phyloP scores from a whole-genome alignment of 2,888 invertebrate genomes.

The Lepidonotus clava region DNA sequence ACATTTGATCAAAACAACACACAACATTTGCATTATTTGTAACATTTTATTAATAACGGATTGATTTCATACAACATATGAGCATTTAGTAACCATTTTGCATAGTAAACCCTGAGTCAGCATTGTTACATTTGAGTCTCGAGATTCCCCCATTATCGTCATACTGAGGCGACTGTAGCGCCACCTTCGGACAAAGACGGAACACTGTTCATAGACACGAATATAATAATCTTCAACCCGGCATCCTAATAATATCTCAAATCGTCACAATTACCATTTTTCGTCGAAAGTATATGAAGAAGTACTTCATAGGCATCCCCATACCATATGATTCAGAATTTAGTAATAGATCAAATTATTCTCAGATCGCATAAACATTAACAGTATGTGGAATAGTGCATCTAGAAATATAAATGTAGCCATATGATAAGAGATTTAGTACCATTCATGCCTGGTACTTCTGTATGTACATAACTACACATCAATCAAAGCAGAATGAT shows the following conservation, averaged over 20 bases:
- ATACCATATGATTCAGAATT: not conserved
- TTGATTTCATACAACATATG: not conserved
- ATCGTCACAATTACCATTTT: not conserved
- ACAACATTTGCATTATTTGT: not conserved
- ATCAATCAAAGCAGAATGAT: too few relatives aligned
- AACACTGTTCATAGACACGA: not conserved
- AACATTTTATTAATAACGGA: not conserved
- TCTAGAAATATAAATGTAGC: not conserved
- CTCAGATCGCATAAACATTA: not conserved
- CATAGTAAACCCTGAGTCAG: constrained; percentile 7
- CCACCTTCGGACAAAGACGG: not conserved
- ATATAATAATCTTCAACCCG: constrained; percentile 32
- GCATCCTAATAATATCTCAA: not conserved
- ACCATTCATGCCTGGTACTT: too few relatives aligned
- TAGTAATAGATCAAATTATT: not conserved
- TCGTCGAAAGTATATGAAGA: not conserved
- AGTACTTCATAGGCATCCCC: not conserved
- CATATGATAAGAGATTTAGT: too few relatives aligned
- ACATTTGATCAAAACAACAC: too few relatives aligned
- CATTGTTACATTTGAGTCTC: not conserved
- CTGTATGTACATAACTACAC: too few relatives aligned
- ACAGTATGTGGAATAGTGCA: not conserved
- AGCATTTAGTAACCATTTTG: constrained; percentile 26
- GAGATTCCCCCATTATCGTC: not conserved
- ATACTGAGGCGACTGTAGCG: not conserved